Evolutionary conservation across 2,797 vertebrate genomes (phyloP).

Genomic region (Fistularia tabacaria): DNA sequence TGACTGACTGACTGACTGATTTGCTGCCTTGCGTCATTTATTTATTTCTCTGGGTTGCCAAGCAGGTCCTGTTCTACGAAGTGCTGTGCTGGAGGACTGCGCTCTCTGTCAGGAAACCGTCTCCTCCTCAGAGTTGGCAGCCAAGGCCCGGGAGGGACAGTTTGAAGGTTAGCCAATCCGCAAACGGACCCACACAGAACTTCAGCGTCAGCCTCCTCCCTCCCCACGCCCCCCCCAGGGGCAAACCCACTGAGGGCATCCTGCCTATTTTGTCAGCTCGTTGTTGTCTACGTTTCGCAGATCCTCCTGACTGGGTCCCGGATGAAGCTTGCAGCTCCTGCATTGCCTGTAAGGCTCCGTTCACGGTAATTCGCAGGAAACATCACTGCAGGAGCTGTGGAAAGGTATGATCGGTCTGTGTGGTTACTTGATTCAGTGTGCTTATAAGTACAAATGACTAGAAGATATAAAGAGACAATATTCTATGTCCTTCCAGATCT

Average conservation of each 20-base stretch:
- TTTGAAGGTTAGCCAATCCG: slow-evolving; percentile 84
- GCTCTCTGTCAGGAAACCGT: slow-evolving; percentile 93
- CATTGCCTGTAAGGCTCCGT: slow-evolving; percentile 93
- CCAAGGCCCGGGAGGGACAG: slow-evolving; percentile 89
- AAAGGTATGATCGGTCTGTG: slow-evolving; percentile 77
- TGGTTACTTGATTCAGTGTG: background rate
- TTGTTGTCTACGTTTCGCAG: slow-evolving; percentile 60
- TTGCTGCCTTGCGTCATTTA: too few relatives aligned
- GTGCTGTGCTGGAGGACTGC: slow-evolving; percentile 88
- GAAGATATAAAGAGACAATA: background rate
- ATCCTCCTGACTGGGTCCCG: slow-evolving; percentile 97
- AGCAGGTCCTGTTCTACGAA: slow-evolving; percentile 83
- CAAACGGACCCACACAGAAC: slow-evolving; percentile 19
- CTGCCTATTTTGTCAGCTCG: slow-evolving; percentile 21
- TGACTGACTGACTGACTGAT: too few relatives aligned
- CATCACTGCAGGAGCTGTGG: slow-evolving; percentile 98
- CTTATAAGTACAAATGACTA: slow-evolving; percentile 1
- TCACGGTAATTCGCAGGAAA: slow-evolving; percentile 96
- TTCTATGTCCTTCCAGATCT: slow-evolving; percentile 82
- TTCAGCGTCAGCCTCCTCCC: too few relatives aligned
- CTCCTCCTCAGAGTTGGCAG: slow-evolving; percentile 89
- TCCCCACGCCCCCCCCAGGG: slow-evolving; percentile 15
- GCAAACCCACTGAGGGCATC: slow-evolving; percentile 4
- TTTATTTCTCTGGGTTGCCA: slow-evolving; percentile 29
- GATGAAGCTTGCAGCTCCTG: slow-evolving; percentile 93